Evolutionary conservation across 2,113 vertebrate genomes (phyloP), one percentile per base, ranked within the genome.

Genomic region (Puntigrus tetrazona): DNA sequence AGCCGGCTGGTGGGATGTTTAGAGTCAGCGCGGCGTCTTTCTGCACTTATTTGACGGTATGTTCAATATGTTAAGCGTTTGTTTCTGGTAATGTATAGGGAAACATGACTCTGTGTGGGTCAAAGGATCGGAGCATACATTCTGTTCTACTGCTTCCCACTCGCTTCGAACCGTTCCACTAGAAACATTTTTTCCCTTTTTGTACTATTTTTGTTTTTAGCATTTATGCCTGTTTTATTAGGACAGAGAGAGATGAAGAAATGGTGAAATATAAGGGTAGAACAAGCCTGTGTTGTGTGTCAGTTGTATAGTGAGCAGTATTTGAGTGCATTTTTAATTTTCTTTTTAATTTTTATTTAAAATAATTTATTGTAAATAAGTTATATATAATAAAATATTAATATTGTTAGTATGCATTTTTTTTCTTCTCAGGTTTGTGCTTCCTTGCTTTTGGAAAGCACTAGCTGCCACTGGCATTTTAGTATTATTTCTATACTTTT

Each of bases 1-100:
- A 59, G 57, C 69, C 36, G 52, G 7, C 63, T 34, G 34, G 47
- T 78, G 50, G 75, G 75, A 57, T 57, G 75, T 22, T 78, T 50
- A 22, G 75, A 57, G 31, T 80, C 34, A 10, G 57, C 16, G 45
- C 8, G 36, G 34, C 36, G 36, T 65, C n/a, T 43, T 18, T 63
- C n/a, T 36, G 63, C 61, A 22, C n/a, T 47, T 79, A 20, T 79
- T 41, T 47, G 73, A 75, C 43, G 18, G 55, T 43, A 27, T 65
- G 43, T 36, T 50, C 29, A 69, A 34, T 45, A 45, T 52, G 29
- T 63, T 57, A 43, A 18, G 14, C 13, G 0, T 29, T 63, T 22
- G 8, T 5, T 43, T 81, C 79, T 69, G 31, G 11, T n/a, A 52
- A 47, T 43, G 16, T 31, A 31, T 41, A 7, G 13, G 10, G 4